Conservation (phyloP, 1,140 invertebrate species). For the Paraescarpia echinospica region DNA sequence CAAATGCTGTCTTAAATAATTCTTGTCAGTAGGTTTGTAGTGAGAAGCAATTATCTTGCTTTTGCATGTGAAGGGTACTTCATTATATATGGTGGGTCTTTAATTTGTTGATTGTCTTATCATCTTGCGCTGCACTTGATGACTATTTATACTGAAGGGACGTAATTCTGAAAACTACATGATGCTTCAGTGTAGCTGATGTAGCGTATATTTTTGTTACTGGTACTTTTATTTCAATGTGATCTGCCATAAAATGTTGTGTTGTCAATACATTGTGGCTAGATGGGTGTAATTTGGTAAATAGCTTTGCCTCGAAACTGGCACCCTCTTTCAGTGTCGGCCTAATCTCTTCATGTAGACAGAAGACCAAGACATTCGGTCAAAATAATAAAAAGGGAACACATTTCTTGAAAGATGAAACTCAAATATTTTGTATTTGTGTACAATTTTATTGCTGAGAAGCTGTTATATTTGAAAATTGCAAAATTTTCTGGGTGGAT, state of each 20-base stretch:
- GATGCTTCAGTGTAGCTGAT: not conserved
- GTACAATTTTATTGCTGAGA: no score
- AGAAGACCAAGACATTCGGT: no score
- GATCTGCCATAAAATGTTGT: no score
- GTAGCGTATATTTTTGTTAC: not conserved
- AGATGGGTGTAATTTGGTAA: not conserved
- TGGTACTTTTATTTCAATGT: not conserved
- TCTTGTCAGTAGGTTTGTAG: not conserved
- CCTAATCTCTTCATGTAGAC: no score
- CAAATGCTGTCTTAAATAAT: not conserved
- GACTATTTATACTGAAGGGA: not conserved
- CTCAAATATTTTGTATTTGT: no score
- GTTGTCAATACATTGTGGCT: not conserved
- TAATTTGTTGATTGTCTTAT: not conserved
- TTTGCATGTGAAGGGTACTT: not conserved
- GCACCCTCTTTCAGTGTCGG: no score
- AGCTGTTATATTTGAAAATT: no score
- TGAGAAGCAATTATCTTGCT: not conserved
- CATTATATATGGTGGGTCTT: not conserved
- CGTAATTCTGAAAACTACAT: not conserved
- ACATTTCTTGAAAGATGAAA: no score
- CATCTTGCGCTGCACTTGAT: not conserved
- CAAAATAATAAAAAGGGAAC: no score
- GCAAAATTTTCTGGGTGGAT: no score
- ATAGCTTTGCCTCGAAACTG: no score